Conservation (phyloP, 2,888 invertebrate species). For the Asteroscopus sphinx region DNA sequence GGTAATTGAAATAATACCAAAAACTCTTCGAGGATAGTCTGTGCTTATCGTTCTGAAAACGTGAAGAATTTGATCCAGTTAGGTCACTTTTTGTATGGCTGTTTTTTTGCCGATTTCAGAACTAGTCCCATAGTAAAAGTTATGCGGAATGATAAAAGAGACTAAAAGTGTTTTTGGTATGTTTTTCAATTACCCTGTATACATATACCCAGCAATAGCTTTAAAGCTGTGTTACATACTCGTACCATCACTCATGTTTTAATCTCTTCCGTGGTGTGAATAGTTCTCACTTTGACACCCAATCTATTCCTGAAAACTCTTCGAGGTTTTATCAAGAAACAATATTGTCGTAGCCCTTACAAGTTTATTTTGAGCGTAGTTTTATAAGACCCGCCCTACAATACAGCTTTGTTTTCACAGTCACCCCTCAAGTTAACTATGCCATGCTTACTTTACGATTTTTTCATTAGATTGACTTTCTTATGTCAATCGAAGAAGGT, state of each 20-base stretch:
- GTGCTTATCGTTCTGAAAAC: no score
- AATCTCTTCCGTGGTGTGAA: constrained; percentile 26
- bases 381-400: constrained; percentile 42
- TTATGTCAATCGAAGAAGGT: constrained; percentile 28
- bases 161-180: no score
- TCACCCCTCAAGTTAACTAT: constrained; percentile 60
- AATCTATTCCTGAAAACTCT: constrained; percentile 30
- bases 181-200: no score
- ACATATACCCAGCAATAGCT: no score
- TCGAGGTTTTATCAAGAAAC: constrained; percentile 46
- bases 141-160: no score
- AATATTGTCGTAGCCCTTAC: constrained; percentile 52
- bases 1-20: no score
- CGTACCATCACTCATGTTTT: neutral
- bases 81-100: no score
- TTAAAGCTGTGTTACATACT: no score
- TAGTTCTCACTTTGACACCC: constrained; percentile 19
- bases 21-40: no score
- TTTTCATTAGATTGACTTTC: constrained; percentile 20
- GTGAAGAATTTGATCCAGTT: no score
- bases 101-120: no score
- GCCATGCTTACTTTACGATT: constrained; percentile 8
- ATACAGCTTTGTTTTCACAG: constrained; percentile 69
- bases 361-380: constrained; percentile 52
- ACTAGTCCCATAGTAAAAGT: no score